Conservation (phyloP, 1,140 invertebrate genomes). For the Venturia canescens region DNA sequence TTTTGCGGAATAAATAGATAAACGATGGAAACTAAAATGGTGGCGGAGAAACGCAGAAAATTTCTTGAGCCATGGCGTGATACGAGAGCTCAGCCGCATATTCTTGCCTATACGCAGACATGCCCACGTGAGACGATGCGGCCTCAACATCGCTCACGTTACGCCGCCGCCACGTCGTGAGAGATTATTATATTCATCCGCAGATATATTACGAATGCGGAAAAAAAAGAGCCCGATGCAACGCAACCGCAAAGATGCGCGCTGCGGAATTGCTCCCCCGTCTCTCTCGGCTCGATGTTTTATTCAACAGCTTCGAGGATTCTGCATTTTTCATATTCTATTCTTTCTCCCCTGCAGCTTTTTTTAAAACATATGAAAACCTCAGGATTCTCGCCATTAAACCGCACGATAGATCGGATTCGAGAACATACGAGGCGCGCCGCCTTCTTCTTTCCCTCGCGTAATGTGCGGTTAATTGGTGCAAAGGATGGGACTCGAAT, state of each 20-base stretch:
- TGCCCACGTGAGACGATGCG: background rate
- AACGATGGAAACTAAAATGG: constrained; percentile 18
- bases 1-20: constrained; percentile 20
- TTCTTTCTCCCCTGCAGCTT: background rate
- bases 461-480: too few relatives aligned
- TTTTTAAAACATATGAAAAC: background rate
- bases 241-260: background rate
- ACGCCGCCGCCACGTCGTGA: constrained; percentile 55
- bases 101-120: background rate
- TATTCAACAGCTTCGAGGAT: background rate
- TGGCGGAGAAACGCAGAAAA: constrained; percentile 13
- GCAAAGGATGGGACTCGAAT: too few relatives aligned
- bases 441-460: too few relatives aligned
- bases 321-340: background rate
- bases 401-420: background rate
- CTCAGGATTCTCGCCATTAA: background rate
- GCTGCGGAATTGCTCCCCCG: background rate
- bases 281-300: background rate
- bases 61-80: constrained; percentile 18
- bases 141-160: background rate
- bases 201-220: background rate
- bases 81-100: background rate
- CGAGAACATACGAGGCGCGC: background rate
- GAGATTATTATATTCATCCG: constrained; percentile 51
- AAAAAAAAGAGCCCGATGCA: background rate